These are phyloP conservation scores for Cosmorhoe ocellata DNA, from an alignment of 2,888 invertebrate species.

Conservation along the genomic window DNA sequence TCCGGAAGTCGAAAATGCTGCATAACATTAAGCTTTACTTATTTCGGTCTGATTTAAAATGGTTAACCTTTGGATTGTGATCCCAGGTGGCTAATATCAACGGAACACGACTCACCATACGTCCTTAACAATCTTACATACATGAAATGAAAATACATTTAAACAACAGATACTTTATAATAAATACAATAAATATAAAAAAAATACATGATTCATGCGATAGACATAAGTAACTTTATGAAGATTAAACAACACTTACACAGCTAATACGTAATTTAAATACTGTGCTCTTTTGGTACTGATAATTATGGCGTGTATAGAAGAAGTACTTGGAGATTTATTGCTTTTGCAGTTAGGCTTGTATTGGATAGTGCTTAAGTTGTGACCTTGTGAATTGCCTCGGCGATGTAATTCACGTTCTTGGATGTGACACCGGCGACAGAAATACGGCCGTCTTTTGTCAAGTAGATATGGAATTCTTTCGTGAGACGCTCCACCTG, in stretches of 20 bases:
- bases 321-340: conserved; percentile 29
- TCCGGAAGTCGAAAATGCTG: no score
- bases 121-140: conserved; percentile 3
- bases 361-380: conserved; percentile 77
- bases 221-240: conserved; percentile 22
- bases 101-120: no score
- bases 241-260: conserved; percentile 25
- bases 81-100: no score
- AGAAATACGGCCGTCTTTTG: conserved; percentile 98
- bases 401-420: conserved; percentile 97
- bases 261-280: conserved; percentile 40
- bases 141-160: conserved; percentile 29
- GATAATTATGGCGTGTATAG: conserved; percentile 30
- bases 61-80: no score
- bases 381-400: conserved; percentile 96
- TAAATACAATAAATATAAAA: conserved; percentile 31
- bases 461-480: conserved; percentile 96
- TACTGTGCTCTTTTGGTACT: conserved; percentile 54
- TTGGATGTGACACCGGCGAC: conserved; percentile 97
- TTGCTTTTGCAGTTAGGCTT: conserved; percentile 26
- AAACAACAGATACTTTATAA: conserved; percentile 35
- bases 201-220: conserved; percentile 29
- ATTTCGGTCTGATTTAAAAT: no score
- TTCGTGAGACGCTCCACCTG: conserved; percentile 93
- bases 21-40: no score